phyloP scores from a whole-genome alignment of 2,797 vertebrate genomes.

The Enteromius argenteus region DNA sequence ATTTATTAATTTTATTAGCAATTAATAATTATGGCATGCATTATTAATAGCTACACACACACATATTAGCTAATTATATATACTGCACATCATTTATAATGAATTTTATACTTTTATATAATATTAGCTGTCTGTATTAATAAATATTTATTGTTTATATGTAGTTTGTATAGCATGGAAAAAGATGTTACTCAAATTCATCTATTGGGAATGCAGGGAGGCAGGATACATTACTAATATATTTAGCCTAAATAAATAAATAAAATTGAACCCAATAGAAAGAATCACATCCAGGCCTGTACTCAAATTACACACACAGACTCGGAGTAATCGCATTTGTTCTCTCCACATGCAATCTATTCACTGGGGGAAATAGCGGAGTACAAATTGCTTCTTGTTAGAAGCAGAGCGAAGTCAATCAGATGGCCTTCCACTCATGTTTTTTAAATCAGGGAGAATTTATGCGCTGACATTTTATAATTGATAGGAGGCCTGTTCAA shows the following conservation, averaged over 20 bases:
- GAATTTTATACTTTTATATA: neutral
- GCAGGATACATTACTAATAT: neutral
- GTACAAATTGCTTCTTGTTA: slow-evolving; percentile 57
- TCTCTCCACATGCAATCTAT: slow-evolving; percentile 34
- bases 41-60: neutral
- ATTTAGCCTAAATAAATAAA: slow-evolving; percentile 15
- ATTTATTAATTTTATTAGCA: neutral
- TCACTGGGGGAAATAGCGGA: slow-evolving; percentile 31
- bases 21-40: neutral
- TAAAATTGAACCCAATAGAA: slow-evolving; percentile 5
- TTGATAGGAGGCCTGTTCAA: slow-evolving; percentile 46
- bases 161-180: neutral
- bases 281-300: neutral
- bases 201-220: slow-evolving; percentile 8
- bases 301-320: slow-evolving; percentile 39
- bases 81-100: neutral
- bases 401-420: slow-evolving; percentile 47
- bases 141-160: neutral
- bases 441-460: slow-evolving; percentile 60
- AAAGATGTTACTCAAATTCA: neutral
- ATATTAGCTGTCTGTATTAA: neutral
- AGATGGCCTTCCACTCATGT: slow-evolving; percentile 50
- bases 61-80: neutral
- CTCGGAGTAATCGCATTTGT: slow-evolving; percentile 27
- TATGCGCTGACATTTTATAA: slow-evolving; percentile 59